Percentiles rank a stretch among this genome's conserved stretches.
These are phyloP conservation scores for Heliothis peltigera DNA, from an alignment of 2,888 invertebrate species.

Conservation along the genomic window DNA sequence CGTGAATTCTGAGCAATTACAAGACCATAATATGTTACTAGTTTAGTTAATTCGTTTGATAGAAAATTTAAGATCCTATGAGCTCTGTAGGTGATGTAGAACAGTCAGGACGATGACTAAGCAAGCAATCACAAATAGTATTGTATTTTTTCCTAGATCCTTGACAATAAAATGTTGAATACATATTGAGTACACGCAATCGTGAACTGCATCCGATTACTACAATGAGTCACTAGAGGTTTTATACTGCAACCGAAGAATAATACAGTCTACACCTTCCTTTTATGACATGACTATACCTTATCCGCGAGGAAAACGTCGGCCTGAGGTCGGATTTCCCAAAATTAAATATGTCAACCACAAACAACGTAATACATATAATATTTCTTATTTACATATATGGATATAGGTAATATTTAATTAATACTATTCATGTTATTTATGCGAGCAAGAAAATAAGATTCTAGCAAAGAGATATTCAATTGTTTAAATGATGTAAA, in stretches of 20 bases:
- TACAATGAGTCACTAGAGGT: constrained; percentile 60
- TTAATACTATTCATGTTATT: constrained; percentile 11
- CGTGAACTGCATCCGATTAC: constrained; percentile 70
- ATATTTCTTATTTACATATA: too few relatives aligned
- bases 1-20: not conserved
- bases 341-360: constrained; percentile 35
- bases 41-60: not conserved
- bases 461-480: not conserved
- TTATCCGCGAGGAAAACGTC: constrained; percentile 33
- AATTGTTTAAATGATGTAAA: too few relatives aligned
- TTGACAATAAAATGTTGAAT: constrained; percentile 27
- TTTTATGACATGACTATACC: constrained; percentile 23
- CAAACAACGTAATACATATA: constrained; percentile 4
- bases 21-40: not conserved
- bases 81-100: not conserved
- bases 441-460: constrained; percentile 1
- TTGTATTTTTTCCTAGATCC: constrained; percentile 29
- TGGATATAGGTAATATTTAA: not conserved
- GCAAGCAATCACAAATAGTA: constrained; percentile 12
- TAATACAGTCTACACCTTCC: constrained; percentile 24
- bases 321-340: constrained; percentile 36
- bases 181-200: constrained; percentile 43
- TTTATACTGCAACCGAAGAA: constrained; percentile 29
- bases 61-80: not conserved
- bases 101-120: constrained; percentile 15